phyloP scores from a whole-genome alignment of 2,113 vertebrate genomes.

The Peromyscus leucopus region DNA sequence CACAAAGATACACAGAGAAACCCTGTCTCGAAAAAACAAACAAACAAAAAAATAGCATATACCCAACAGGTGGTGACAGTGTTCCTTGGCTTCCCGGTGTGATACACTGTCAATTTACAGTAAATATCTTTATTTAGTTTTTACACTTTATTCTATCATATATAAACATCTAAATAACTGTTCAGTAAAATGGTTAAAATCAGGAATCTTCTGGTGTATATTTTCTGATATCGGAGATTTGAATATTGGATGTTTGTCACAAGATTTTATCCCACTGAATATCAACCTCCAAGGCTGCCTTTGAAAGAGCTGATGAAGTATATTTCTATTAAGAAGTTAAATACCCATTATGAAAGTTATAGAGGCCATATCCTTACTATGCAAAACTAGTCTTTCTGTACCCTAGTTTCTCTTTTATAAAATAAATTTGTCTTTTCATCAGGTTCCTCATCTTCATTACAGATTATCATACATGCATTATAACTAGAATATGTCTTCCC shows the following conservation, averaged over 20 bases:
- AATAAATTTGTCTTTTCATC: conserved; percentile 9
- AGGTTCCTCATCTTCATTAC: background rate
- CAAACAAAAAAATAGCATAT: background rate
- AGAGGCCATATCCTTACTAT: background rate
- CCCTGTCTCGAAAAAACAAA: too few relatives aligned
- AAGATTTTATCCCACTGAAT: background rate
- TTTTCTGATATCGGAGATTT: background rate
- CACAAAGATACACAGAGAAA: too few relatives aligned
- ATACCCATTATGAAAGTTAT: background rate
- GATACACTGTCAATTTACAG: background rate
- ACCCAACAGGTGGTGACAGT: background rate
- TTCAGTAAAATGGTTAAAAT: conserved; percentile 4
- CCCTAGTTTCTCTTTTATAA: background rate
- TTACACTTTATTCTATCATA: background rate
- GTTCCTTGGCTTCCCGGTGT: background rate
- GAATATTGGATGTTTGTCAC: conserved; percentile 16
- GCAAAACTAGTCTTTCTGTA: conserved; percentile 5
- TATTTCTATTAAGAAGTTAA: background rate
- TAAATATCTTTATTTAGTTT: background rate
- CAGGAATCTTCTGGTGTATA: background rate
- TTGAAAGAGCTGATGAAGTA: background rate
- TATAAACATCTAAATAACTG: background rate
- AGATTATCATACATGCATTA: background rate
- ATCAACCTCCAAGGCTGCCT: background rate
- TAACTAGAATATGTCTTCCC: background rate